These are phyloP conservation scores for Drosophila ohnishii DNA, from an alignment of 1,140 invertebrate species.

Conservation along the genomic window DNA sequence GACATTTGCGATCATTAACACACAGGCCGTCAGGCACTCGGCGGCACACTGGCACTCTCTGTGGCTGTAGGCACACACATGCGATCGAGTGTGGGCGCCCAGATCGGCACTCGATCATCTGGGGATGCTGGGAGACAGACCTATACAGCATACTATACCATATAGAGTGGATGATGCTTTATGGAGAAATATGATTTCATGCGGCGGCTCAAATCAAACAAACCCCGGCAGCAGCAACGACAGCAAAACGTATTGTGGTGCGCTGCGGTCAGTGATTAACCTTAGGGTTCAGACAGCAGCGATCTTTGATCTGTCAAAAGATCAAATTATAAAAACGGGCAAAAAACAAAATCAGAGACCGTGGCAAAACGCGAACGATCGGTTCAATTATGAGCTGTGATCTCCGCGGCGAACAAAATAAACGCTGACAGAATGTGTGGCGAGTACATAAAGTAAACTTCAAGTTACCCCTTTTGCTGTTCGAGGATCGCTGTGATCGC, in stretches of 20 bases:
- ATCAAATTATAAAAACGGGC: constrained; percentile 39
- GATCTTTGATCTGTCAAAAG: constrained; percentile 54
- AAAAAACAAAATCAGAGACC: constrained; percentile 20
- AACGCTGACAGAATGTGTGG: constrained; percentile 30
- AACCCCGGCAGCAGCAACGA: constrained; percentile 15
- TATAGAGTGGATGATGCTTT: constrained; percentile 41
- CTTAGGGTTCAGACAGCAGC: constrained; percentile 43
- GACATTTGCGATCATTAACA: constrained; percentile 54
- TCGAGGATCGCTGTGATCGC: constrained; percentile 20
- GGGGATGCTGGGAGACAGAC: constrained; percentile 33
- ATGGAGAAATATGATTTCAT: constrained; percentile 53
- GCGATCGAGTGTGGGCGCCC: constrained; percentile 47
- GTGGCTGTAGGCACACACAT: constrained; percentile 23
- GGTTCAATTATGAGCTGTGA: constrained; percentile 31
- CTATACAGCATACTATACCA: neutral
- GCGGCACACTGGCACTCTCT: constrained; percentile 8
- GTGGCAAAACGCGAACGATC: constrained; percentile 31
- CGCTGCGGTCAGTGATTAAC: constrained; percentile 51
- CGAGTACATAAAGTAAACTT: constrained; percentile 54
- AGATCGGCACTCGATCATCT: constrained; percentile 49
- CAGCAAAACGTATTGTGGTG: constrained; percentile 20
- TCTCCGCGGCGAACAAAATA: constrained; percentile 21
- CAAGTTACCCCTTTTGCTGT: constrained; percentile 20
- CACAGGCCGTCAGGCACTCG: constrained; percentile 10
- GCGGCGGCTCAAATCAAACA: constrained; percentile 50